phyloP scores from a whole-genome alignment of 2,113 vertebrate genomes.

The Nesogale talazaci region DNA sequence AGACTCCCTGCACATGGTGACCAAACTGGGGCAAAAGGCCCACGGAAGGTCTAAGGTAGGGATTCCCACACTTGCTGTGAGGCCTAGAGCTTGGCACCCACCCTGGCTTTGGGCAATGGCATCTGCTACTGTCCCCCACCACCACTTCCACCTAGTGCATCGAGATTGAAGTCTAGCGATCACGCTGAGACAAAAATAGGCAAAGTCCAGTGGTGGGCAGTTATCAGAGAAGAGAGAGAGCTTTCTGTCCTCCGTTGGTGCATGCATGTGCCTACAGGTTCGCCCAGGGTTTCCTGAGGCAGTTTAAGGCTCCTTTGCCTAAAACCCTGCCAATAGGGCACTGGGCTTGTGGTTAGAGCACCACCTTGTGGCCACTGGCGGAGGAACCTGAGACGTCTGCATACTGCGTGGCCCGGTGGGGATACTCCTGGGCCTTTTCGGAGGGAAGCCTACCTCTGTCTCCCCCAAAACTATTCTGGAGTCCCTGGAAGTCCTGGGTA shows the following conservation, averaged over 20 bases:
- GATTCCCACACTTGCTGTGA: not conserved
- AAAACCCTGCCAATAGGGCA: not conserved
- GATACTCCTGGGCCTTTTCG: not conserved
- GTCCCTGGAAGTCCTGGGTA: constrained; percentile 38
- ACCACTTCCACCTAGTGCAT: not conserved
- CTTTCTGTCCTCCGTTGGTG: not conserved
- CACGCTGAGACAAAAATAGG: not conserved
- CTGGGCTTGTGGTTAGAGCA: constrained; percentile 28
- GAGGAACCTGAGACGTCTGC: not conserved
- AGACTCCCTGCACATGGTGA: not conserved
- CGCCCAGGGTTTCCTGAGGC: not conserved
- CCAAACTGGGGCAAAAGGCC: not conserved
- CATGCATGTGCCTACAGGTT: not conserved
- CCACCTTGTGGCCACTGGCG: constrained; percentile 71
- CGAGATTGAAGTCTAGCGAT: not conserved
- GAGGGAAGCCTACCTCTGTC: not conserved
- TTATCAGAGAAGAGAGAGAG: not conserved
- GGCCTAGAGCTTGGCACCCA: not conserved
- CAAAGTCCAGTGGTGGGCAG: not conserved
- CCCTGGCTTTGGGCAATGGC: not conserved
- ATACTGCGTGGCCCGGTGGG: not conserved
- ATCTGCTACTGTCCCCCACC: not conserved
- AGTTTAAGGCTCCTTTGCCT: not conserved
- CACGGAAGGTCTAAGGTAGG: not conserved
- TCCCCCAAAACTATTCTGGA: constrained; percentile 8